phyloP scores from a whole-genome alignment of 1,140 invertebrate genomes.

The Thaumatotibia leucotreta region DNA sequence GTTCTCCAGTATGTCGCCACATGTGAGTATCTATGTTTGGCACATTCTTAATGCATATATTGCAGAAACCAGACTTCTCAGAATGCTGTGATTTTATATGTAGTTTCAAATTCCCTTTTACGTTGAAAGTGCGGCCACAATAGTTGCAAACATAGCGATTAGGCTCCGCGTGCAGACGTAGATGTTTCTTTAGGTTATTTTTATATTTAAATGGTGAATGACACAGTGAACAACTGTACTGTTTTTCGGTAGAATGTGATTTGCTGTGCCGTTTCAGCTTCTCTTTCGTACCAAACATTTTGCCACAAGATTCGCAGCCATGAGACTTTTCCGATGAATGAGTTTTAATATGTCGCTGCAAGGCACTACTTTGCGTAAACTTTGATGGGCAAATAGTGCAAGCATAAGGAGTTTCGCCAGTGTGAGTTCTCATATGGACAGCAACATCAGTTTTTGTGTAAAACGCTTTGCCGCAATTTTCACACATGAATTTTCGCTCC shows the following conservation, averaged over 20 bases:
- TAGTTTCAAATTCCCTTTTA: conserved; percentile 71
- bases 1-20: conserved; percentile 81
- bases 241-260: conserved; percentile 49
- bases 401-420: conserved; percentile 55
- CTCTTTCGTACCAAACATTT: conserved; percentile 62
- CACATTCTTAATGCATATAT: conserved; percentile 49
- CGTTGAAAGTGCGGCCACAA: conserved; percentile 74
- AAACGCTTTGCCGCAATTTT: conserved; percentile 77
- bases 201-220: conserved; percentile 51
- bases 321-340: conserved; percentile 87
- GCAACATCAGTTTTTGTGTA: conserved; percentile 53
- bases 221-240: conserved; percentile 49
- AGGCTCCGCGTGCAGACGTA: conserved; percentile 33
- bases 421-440: conserved; percentile 56
- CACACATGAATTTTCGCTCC: conserved; percentile 69
- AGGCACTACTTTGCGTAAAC: conserved; percentile 53
- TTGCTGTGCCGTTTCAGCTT: conserved; percentile 41
- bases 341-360: conserved; percentile 79
- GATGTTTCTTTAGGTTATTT: conserved; percentile 53
- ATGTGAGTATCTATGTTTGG: conserved; percentile 75
- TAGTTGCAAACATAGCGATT: conserved; percentile 60
- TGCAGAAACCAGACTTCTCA: conserved; percentile 57
- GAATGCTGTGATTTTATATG: conserved; percentile 54
- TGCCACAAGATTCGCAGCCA: conserved; percentile 81
- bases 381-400: conserved; percentile 46